Evolutionary conservation across 2,888 invertebrate species (phyloP), one percentile per base, ranked within the genome.

Genomic region (Diadegma fenestrale): DNA sequence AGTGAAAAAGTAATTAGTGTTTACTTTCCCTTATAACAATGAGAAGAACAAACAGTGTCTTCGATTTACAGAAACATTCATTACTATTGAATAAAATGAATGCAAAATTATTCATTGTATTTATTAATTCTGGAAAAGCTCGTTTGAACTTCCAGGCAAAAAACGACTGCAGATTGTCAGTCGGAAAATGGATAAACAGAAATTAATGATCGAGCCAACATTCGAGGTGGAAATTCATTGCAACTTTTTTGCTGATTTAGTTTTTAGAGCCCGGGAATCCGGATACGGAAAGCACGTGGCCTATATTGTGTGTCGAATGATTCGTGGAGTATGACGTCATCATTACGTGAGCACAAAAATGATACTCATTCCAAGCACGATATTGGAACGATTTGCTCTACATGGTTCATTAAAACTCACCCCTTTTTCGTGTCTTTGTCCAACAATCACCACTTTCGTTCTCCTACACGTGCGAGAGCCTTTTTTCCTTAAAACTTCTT

Each of bases 1-100:
- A 22, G 45, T 12, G n/a, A 61, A 75, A 61, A 45, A 58, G 43
- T 61, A 75, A 75, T 61, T 43, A 75, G 26, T 75, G 51, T 37
- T 48, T 37, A 64, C 37, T 48, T 26, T 5, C n/a, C 14, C 14
- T 37, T 58, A n/a, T n/a, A 8, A 61, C 30, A 43, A 41, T 19
- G 43, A 68, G 43, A 68, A 64, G n/a, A 64, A 64, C 37, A 19
- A 41, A 8, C 19, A 41, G 0, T 41, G 10, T 41, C 22, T 14
- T 26, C 4, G 54, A 0, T 8, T 0, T 54, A 10, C 10, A 22
- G 10, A 54, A 54, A 51, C 19, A 19, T 51, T 54, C 2, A 22
- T 8, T 54, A 26, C 22, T 22, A 54, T 22, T 54, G 22, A 22
- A 12, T 10, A 54, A n/a, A n/a, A 54, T 54, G 0, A 22, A 22